phyloP scores from a whole-genome alignment of 2,797 vertebrate species.

The Acridotheres tristis region DNA sequence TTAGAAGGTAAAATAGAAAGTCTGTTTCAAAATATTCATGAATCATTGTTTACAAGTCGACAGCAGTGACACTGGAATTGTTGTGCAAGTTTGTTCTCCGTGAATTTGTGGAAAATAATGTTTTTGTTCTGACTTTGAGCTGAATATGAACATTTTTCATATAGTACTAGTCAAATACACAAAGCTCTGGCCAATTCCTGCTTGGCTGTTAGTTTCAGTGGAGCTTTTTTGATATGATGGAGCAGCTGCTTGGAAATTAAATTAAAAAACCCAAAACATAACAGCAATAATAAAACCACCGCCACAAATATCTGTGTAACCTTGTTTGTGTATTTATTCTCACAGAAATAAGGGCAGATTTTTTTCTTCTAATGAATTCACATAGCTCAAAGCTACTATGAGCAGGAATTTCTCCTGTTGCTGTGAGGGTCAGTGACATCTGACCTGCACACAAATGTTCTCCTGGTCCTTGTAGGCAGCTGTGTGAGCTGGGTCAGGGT shows the following conservation, averaged over 20 bases:
- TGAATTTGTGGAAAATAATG: not conserved
- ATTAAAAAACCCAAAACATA: not conserved
- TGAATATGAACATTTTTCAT: not conserved
- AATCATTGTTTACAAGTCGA: not conserved
- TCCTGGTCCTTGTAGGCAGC: not conserved
- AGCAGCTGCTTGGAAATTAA: not conserved
- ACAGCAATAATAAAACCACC: not conserved
- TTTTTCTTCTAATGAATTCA: not conserved
- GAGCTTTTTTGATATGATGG: not conserved
- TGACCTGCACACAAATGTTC: not conserved
- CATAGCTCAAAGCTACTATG: not conserved
- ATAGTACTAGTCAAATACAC: not conserved
- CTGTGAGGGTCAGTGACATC: not conserved
- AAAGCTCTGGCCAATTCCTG: not conserved
- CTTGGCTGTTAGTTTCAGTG: not conserved
- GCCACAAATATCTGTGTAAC: not conserved
- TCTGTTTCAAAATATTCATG: not conserved
- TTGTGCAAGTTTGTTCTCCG: not conserved
- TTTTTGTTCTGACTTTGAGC: not conserved
- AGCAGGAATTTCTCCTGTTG: not conserved
- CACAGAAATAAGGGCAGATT: not conserved
- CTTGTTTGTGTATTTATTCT: not conserved
- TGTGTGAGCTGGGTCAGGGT: not conserved
- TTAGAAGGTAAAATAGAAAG: not conserved
- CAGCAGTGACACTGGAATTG: not conserved